Percentiles rank a stretch among this genome's conserved stretches.
Evolutionary conservation across 2,113 vertebrate species (phyloP).

Genomic region (Noctilio leporinus): DNA sequence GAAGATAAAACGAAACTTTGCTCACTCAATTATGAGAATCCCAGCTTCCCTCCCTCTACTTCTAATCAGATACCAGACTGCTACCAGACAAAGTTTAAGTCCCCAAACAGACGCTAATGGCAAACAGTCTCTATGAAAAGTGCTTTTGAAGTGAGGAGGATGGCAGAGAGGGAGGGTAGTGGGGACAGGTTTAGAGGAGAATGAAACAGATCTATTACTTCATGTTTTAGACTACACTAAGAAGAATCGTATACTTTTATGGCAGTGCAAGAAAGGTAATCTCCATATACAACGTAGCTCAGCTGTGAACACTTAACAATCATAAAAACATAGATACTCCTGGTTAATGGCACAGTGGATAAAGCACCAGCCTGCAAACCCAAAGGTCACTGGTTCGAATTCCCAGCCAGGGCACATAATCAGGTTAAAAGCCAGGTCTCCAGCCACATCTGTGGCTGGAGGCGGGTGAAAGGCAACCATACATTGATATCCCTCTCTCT

Average conservation of each 20-base stretch:
- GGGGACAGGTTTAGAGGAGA: neutral
- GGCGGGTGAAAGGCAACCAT: too few species aligned
- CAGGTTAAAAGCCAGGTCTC: too few species aligned
- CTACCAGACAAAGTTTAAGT: neutral
- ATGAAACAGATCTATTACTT: neutral
- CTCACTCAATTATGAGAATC: neutral
- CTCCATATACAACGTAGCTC: neutral
- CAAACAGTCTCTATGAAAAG: neutral
- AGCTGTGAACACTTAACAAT: neutral
- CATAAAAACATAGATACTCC: neutral
- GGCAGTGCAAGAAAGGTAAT: neutral
- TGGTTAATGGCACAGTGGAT: too few species aligned
- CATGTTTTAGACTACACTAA: neutral
- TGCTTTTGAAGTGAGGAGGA: neutral
- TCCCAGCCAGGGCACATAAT: too few species aligned
- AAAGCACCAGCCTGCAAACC: too few species aligned
- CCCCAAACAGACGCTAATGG: neutral
- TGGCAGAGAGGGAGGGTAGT: neutral
- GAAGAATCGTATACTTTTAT: neutral
- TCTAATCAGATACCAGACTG: neutral
- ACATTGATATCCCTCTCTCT: too few species aligned
- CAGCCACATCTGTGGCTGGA: too few species aligned
- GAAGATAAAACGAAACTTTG: neutral
- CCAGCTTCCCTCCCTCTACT: too few species aligned
- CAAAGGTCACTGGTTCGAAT: too few species aligned